Base-by-base conservation (phyloP, 37 sponge, comb jelly and placozoan genomes). In the Crambe crambe region DNA sequence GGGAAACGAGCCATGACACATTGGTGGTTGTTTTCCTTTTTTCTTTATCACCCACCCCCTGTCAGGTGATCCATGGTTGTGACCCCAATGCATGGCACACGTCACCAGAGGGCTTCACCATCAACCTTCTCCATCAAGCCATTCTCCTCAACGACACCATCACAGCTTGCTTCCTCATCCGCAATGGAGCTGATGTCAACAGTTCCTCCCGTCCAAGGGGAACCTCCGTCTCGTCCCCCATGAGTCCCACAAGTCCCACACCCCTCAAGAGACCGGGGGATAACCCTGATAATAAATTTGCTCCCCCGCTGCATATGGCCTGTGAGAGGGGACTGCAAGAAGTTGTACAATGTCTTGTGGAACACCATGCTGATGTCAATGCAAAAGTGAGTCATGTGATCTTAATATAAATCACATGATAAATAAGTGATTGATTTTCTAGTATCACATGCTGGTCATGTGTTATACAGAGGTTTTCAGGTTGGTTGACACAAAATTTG, bases 51-150 rank as follows among this genome's bases (percentile, higher is more conserved):
- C n/a, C n/a, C n/a, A n/a, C n/a, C n/a, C n/a, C n/a, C n/a, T n/a
- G n/a, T n/a, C n/a, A 95, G 96, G 80, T 95, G 21, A 56, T 76
- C 62, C 86, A 92, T 81, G 91, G 95, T n/a, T 97, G 95, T 86
- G 97, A 97, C 64, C 78, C 92, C 65, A 94, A 94, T 54, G 80
- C 86, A 56, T 91, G 94, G 95, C 78, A 79, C 62, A 61, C 54
- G 8, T 78, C 78, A 20, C 66, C 95, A 2, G 83, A 78, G 26
- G 82, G 87, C 0, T 78, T 81, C 60, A 67, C 81, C 25, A 71
- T 82, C 74, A 85, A 87, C 1, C 90, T 97, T 21, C 92, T 97
- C 26, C 97, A 97, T 70, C 80, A 90, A 29, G 97, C 97, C 65
- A 97, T 97, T 58, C 41, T 86, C 27, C 87, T 91, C 22, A 40